A percentile compares a stretch with the other conserved stretches of the same genome.
phyloP scores from a whole-genome alignment of 1,140 invertebrate species.

The Platyscapa corneri region DNA sequence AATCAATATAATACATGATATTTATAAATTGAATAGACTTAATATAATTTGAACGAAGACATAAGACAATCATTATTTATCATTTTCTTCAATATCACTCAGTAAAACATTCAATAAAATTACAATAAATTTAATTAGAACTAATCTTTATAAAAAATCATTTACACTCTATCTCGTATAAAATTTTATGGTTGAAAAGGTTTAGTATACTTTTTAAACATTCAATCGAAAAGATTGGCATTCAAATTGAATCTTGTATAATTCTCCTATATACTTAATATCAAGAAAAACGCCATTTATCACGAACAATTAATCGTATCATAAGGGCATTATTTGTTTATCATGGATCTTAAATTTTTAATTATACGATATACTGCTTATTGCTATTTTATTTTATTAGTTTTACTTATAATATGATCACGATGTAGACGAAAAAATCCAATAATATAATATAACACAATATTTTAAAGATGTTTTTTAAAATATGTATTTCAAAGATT shows the following conservation, averaged over 20 bases:
- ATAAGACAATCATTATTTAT: neutral
- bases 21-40: neutral
- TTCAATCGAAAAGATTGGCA: constrained; percentile 11
- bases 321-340: too few species aligned
- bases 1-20: neutral
- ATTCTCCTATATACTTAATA: neutral
- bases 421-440: too few species aligned
- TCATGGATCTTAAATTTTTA: too few species aligned
- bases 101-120: neutral
- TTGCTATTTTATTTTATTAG: too few species aligned
- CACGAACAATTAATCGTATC: neutral
- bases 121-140: neutral
- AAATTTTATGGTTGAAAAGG: neutral
- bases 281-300: neutral
- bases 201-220: neutral
- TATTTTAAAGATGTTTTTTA: too few species aligned
- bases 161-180: neutral
- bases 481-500: too few species aligned
- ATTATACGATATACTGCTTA: too few species aligned
- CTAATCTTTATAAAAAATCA: too few species aligned
- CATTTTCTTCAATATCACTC: neutral
- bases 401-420: too few species aligned
- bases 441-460: too few species aligned
- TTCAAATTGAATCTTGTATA: neutral
- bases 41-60: constrained; percentile 6